These are phyloP conservation scores for Palythoa heliodiscus DNA, from an alignment of 92 coral and sea anemone species.

Conservation along the genomic window DNA sequence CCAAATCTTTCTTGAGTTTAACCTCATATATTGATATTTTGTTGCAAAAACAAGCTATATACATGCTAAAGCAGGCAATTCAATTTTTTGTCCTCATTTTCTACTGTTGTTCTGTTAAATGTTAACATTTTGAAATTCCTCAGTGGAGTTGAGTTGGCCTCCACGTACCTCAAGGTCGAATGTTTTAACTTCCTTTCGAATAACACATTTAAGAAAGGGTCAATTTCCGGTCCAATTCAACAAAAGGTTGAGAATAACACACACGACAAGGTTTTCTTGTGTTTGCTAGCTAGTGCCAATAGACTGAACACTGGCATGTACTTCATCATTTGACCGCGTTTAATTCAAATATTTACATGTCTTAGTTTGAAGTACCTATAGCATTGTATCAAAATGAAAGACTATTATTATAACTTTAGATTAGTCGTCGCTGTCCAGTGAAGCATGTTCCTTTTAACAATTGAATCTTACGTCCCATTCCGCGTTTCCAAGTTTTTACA, in stretches of 20 bases:
- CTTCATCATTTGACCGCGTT: not conserved
- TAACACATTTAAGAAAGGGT: too few relatives aligned
- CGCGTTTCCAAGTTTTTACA: constrained; percentile 32
- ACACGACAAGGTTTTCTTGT: not conserved
- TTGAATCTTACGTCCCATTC: constrained; percentile 43
- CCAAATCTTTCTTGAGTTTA: too few relatives aligned
- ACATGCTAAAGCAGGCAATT: too few relatives aligned
- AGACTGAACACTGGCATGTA: not conserved
- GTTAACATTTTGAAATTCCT: too few relatives aligned
- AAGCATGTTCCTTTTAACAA: not conserved
- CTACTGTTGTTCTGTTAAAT: too few relatives aligned
- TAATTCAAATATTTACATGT: not conserved
- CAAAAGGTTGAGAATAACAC: not conserved
- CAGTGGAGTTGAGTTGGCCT: too few relatives aligned
- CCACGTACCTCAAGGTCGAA: too few relatives aligned
- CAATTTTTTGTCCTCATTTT: too few relatives aligned
- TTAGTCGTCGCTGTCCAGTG: constrained; percentile 25
- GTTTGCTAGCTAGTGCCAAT: not conserved
- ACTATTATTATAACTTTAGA: not conserved
- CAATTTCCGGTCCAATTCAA: too few relatives aligned
- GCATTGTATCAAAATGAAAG: not conserved
- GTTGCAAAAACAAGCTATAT: too few relatives aligned
- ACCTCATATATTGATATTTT: too few relatives aligned
- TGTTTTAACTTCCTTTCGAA: too few relatives aligned
- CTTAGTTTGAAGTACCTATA: not conserved